phyloP scores from a whole-genome alignment of 2,888 invertebrate genomes.

The Hartigia nigra region DNA sequence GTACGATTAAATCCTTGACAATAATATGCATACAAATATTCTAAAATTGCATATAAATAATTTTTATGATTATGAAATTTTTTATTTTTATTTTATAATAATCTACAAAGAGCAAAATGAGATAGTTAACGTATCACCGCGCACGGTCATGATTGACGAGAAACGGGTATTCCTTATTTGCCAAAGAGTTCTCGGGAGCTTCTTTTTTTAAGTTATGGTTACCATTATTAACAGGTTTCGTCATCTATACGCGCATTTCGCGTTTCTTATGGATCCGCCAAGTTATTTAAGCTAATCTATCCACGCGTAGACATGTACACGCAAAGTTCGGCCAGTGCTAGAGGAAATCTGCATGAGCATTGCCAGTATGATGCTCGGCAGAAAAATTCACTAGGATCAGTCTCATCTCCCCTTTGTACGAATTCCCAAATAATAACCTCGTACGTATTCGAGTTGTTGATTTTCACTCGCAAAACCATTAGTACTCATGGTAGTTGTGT shows the following conservation, averaged over 20 bases:
- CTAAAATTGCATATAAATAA: too few relatives aligned
- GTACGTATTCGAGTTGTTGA: not conserved
- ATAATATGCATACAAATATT: not conserved
- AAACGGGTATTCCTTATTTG: not conserved
- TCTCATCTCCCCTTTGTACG: not conserved
- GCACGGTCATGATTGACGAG: not conserved
- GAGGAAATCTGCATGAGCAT: not conserved
- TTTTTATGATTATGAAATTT: not conserved
- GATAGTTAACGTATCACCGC: slow-evolving; percentile 10
- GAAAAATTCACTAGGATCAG: not conserved
- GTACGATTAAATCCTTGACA: not conserved
- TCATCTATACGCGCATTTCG: not conserved
- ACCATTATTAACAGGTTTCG: not conserved
- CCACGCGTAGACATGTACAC: not conserved
- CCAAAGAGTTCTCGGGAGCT: too few relatives aligned
- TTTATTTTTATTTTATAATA: not conserved
- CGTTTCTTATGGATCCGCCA: not conserved
- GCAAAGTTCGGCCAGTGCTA: not conserved
- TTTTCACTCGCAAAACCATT: slow-evolving; percentile 8
- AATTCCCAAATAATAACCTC: not conserved
- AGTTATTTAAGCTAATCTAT: not conserved
- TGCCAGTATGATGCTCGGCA: not conserved
- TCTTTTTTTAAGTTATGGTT: too few relatives aligned
- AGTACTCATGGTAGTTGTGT: not conserved
- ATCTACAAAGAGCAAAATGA: not conserved